A percentile compares a stretch with the other conserved stretches of the same genome.
Evolutionary conservation across 1,140 invertebrate genomes (phyloP).

Genomic region (Apolygus lucorum): DNA sequence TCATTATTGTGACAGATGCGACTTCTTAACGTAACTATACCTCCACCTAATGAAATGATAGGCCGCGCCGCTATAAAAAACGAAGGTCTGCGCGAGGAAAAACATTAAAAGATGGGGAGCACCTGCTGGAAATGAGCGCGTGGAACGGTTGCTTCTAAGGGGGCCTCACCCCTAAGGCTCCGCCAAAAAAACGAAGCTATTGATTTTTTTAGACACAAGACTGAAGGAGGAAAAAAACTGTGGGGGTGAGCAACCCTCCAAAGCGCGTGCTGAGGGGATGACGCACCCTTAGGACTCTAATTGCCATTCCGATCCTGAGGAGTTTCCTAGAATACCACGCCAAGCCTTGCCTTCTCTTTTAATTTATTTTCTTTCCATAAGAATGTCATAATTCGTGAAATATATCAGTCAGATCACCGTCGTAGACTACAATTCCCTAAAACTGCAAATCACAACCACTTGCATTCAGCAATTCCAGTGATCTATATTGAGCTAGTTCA

Average conservation of each 20-base stretch:
- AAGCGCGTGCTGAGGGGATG: background rate
- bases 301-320: too few relatives aligned
- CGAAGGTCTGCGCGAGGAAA: background rate
- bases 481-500: too few relatives aligned
- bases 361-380: too few relatives aligned
- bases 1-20: background rate
- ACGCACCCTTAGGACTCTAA: background rate
- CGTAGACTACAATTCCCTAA: too few relatives aligned
- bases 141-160: background rate
- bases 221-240: background rate
- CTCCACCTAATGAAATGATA: background rate
- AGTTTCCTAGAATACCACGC: too few relatives aligned
- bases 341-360: background rate
- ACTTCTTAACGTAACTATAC: background rate
- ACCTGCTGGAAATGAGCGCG: background rate
- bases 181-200: background rate
- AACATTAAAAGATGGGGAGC: background rate
- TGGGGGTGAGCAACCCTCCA: background rate
- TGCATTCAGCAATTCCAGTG: too few relatives aligned
- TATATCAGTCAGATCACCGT: too few relatives aligned
- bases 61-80: background rate
- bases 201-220: conserved; percentile 1
- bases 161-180: background rate
- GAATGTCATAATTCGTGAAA: too few relatives aligned
- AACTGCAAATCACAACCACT: too few relatives aligned